phyloP scores from a whole-genome alignment of 2,797 vertebrate species.

The Diglossa cyanea region DNA sequence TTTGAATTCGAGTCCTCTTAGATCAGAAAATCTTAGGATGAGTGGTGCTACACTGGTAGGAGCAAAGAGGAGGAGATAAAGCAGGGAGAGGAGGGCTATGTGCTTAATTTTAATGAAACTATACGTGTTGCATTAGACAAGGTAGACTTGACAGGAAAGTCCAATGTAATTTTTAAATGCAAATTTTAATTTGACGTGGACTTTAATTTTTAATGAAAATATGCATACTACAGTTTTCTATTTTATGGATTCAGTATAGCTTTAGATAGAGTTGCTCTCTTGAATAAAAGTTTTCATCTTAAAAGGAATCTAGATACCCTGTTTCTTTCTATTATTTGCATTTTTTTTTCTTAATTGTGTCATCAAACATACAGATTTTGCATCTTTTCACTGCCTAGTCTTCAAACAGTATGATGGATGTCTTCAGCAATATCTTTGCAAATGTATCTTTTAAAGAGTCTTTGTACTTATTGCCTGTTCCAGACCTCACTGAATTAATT shows the following conservation, averaged over 20 bases:
- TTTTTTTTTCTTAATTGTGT: not conserved
- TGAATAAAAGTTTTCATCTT: not conserved
- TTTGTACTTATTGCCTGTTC: not conserved
- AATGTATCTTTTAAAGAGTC: not conserved
- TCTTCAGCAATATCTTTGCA: not conserved
- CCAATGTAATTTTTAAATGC: not conserved
- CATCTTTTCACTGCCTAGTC: not conserved
- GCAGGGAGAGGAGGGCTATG: not conserved
- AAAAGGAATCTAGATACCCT: not conserved
- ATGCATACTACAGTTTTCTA: not conserved
- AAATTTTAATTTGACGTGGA: not conserved
- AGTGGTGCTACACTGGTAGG: not conserved
- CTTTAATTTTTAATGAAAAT: not conserved
- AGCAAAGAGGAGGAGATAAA: not conserved
- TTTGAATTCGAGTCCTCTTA: not conserved
- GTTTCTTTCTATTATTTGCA: not conserved
- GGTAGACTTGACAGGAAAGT: not conserved
- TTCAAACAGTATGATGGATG: not conserved
- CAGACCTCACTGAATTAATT: not conserved
- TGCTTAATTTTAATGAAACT: not conserved
- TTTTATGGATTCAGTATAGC: not conserved
- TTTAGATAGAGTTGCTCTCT: not conserved
- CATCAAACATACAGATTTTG: not conserved
- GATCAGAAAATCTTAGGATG: not conserved
- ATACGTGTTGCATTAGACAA: not conserved